Conservation (phyloP, 2,888 invertebrate species). For the Patella ulyssiponensis region DNA sequence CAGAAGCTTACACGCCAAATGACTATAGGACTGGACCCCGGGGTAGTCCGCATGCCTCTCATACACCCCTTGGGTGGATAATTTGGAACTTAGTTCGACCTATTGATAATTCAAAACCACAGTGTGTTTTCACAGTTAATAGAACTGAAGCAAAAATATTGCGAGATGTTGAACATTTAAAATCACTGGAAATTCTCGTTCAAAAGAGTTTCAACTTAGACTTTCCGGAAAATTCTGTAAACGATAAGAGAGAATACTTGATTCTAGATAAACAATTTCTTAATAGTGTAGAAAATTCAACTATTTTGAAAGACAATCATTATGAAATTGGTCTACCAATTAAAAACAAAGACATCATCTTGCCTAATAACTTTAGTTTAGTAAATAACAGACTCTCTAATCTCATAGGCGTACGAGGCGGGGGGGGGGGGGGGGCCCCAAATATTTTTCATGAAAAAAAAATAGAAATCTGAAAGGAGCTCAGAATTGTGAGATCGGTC, state of each 20-base stretch:
- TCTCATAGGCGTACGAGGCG: too few relatives aligned
- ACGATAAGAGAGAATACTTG: not conserved
- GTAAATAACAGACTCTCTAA: conserved; percentile 10
- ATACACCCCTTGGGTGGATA: conserved; percentile 21
- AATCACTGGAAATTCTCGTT: not conserved
- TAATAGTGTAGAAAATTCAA: not conserved
- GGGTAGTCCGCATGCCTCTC: conserved; percentile 21
- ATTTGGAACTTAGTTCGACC: not conserved
- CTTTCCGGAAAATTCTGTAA: conserved; percentile 1
- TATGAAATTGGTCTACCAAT: not conserved
- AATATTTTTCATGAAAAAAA: too few relatives aligned
- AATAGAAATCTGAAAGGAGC: too few relatives aligned
- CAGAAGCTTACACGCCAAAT: conserved; percentile 23
- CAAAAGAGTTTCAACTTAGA: not conserved
- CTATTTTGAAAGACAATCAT: not conserved
- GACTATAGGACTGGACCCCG: conserved; percentile 15
- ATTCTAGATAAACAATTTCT: not conserved
- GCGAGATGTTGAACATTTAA: conserved; percentile 6
- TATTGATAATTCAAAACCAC: too few relatives aligned
- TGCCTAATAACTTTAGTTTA: not conserved
- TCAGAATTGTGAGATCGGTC: too few relatives aligned
- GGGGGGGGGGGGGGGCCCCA: too few relatives aligned
- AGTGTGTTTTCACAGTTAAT: not conserved
- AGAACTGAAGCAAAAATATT: not conserved
- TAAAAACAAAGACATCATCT: not conserved